Percentiles rank a stretch among this genome's conserved stretches.
These are phyloP conservation scores for Camelus dromedarius DNA, from an alignment of 2,113 vertebrate genomes.

Conservation along the genomic window DNA sequence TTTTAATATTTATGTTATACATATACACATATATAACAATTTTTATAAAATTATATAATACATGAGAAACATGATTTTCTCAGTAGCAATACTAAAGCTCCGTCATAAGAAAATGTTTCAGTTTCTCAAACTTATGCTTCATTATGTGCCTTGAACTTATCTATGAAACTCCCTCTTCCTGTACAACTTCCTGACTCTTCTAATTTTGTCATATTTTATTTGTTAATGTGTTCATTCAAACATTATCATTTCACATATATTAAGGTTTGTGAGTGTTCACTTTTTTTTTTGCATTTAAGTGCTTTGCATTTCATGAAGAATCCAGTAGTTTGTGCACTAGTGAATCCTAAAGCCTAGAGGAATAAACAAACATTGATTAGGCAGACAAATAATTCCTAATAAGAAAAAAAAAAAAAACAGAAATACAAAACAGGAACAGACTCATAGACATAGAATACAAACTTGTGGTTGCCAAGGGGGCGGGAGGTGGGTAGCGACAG, in stretches of 20 bases:
- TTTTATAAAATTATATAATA: not conserved
- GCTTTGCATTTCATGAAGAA: not conserved
- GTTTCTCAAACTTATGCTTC: not conserved
- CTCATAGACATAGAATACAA: no score
- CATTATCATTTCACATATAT: not conserved
- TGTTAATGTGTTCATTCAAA: not conserved
- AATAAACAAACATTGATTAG: not conserved
- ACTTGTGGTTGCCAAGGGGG: no score
- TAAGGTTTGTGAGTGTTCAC: not conserved
- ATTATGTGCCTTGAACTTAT: not conserved
- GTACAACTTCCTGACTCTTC: not conserved
- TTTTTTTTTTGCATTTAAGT: not conserved
- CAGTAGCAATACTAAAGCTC: not conserved
- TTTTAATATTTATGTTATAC: not conserved
- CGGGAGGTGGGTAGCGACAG: no score
- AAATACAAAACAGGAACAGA: no score
- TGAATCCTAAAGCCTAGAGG: not conserved
- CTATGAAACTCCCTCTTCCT: not conserved
- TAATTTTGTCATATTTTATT: not conserved
- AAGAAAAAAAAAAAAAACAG: no score
- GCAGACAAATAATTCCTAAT: not conserved
- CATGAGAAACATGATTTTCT: not conserved
- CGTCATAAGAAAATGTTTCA: not conserved
- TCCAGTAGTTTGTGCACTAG: not conserved
- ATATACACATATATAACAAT: not conserved